Evolutionary conservation across 2,113 vertebrate genomes (phyloP).

Genomic region (Furnarius figulus): DNA sequence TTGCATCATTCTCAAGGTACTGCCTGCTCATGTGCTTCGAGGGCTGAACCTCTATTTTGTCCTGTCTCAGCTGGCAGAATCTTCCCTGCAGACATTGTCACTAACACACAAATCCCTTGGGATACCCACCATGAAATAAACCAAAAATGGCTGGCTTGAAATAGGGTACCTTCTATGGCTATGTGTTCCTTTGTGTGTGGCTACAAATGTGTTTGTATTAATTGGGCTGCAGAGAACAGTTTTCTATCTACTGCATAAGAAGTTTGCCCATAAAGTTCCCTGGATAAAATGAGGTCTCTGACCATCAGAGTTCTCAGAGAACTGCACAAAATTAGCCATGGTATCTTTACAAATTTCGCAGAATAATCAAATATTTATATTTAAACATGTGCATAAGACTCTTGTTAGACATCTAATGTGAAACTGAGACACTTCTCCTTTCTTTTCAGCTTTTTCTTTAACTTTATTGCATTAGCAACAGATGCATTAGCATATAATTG

Average conservation of each 20-base stretch:
- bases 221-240: neutral
- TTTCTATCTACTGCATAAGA: neutral
- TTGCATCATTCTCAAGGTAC: neutral
- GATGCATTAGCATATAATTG: neutral
- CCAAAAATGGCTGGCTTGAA: neutral
- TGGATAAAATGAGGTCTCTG: neutral
- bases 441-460: neutral
- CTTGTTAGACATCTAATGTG: neutral
- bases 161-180: neutral
- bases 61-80: neutral
- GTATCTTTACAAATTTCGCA: neutral
- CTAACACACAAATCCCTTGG: neutral
- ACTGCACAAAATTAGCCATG: neutral
- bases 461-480: neutral
- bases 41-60: neutral
- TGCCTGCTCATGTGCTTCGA: neutral
- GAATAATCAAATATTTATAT: neutral
- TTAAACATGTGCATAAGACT: neutral
- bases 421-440: neutral
- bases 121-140: neutral
- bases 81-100: neutral
- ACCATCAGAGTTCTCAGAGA: neutral
- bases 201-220: neutral
- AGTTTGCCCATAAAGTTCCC: neutral
- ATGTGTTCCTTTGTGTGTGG: neutral